Evolutionary conservation across 2,888 invertebrate species (phyloP), one percentile per base, ranked within the genome.

Genomic region (Marronus borbonicus): DNA sequence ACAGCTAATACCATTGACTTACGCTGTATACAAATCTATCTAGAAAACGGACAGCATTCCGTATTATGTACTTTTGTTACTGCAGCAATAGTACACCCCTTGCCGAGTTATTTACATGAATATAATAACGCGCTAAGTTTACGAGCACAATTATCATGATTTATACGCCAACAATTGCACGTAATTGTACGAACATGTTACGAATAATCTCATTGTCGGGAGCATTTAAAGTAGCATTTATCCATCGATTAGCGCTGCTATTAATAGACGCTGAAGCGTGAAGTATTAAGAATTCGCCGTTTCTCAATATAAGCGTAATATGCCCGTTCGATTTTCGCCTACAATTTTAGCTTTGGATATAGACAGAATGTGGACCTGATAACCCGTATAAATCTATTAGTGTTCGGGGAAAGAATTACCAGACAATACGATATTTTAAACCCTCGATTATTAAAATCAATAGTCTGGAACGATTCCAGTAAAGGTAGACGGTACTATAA

Each of bases 171-270:
- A 55, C 17, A 55, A 17, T 55, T 17, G 55, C 3, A 12, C 14
- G 55, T 55, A 55, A 55, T 55, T 55, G n/a, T n/a, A n/a, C n/a
- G 14, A 17, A 55, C 14, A 55, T n/a, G 17, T 17, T 55, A 55
- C 17, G 14, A 44, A 65, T 65, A 65, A 65, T 65, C 31, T 39
- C 44, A 65, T 65, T 65, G 65, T 65, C 64, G 64, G 64, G 36
- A 31, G 31, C 28, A 31, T 31, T 64, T 31, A 64, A 17, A 4
- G 36, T 39, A 0, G 17, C 17, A 31, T 36, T 39, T 39, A 44
- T 39, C 31, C 44, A 39, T n/a, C n/a, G 36, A 65, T 65, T 31
- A 39, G 17, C n/a, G 17, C 28, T 31, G 14, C 31, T 31, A 62
- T 62, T 62, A 62, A n/a, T 28, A 39, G 17, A 39, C 65, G 17